Base-by-base conservation (phyloP, 2,888 invertebrate species). In the Nymphalis polychloros region DNA sequence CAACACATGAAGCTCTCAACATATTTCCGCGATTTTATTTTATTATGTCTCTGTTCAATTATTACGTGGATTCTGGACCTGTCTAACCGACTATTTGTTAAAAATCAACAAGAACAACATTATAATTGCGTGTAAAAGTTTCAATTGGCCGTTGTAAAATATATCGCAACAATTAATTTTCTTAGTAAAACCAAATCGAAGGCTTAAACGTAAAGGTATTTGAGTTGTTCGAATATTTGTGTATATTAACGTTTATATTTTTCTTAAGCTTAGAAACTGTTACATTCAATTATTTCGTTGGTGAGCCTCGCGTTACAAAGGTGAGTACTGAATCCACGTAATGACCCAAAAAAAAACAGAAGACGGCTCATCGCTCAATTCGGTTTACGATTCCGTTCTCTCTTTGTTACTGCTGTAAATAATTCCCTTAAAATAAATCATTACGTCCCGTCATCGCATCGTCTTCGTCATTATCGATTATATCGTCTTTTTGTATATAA, bases 31-130 rank as follows among this genome's bases (percentile, higher is more conserved):
- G 61, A 74, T 71, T 52, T 64, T 74, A 72, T 73, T 72, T 79
- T 81, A 80, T 72, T 78, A 79, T 83, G 85, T 85, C 86, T 86
- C 84, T 86, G 88, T 88, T 89, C 84, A 81, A 81, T 85, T 84
- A 83, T 86, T 87, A 86, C 81, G 81, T 88, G 88, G 87, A 89
- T 89, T 89, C 85, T 72, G 79, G 50, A 67, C 65, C 62, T 64
- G 49, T 19, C 13, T 35, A 59, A 48, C 16, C 48, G 59, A 31
- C 20, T 50, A 50, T 53, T 52, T 53, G 53, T 53, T 63, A 41
- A 48, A 50, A 27, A 8, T 50, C 50, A 27, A 55, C 27, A 27
- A 27, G 17, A 17, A 31, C 53, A 55, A 41, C 6, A 41, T 57
- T 41, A 7, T 41, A 31, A n/a, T 41, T 8, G 17, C n/a, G 19